Base-by-base conservation (phyloP, 2,797 vertebrate species). In the Clarias fuscus region DNA sequence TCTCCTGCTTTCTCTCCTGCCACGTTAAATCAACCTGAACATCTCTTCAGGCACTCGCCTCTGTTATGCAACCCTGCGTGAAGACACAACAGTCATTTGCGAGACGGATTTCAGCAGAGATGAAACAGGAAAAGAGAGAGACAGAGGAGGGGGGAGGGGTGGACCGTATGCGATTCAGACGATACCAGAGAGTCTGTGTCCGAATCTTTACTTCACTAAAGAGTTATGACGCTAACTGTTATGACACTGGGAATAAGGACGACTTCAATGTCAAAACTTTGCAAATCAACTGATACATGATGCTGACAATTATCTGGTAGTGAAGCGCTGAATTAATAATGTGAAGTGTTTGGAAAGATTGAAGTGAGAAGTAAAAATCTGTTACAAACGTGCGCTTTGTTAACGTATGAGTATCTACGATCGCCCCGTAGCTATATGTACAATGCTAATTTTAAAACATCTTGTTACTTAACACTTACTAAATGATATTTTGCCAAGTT, bases 41-140 rank as follows among this genome's bases (percentile, higher is more conserved):
- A 81, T 81, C 78, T 65, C 37, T 65, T 4, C 61, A 17, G 37
- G 61, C 3, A 80, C 33, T 80, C 59, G 33, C 1, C 20, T 65
- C 14, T 61, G 20, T 70, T 70, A 70, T 56, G 81, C 56, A 62
- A 40, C 48, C 17, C n/a, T 7, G 27, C 8, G 1, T 7, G 17
- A 58, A 83, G 82, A 83, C 82, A 83, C 30, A 83, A 83, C 82
- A 83, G 67, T 71, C 48, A 22, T 4, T 53, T 3, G 48, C 48
- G 48, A 33, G 33, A 1, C 5, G 33, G 59, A 64, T 80, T n/a
- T 62, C 77, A 64, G 78, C 37, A 43, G 37, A 81, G 24, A 65
- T 48, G 78, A 65, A 65, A 81, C 61, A 11, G 78, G 48, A 27
- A 81, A 24, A 5, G 27, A 68, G 65, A 65, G 64, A 67, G 8